Evolutionary conservation across 2,113 vertebrate genomes (phyloP), one percentile per base, ranked within the genome.

Genomic region (Elanus axillaris): DNA sequence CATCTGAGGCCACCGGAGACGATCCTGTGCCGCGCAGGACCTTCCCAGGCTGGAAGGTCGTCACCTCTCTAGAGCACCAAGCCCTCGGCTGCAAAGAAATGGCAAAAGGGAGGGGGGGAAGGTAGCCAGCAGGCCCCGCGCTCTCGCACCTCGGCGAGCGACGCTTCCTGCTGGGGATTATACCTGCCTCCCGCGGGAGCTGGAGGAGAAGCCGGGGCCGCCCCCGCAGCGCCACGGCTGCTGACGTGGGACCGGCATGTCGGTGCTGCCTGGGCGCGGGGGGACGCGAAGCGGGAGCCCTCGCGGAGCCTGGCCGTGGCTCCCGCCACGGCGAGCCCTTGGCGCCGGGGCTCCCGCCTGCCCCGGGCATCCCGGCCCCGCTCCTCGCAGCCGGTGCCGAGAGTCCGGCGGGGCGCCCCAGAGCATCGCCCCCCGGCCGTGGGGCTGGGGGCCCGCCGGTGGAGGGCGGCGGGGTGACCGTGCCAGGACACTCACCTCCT

Each of bases 401-500:
- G 55, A 34, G 38, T 26, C 31, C 45, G 11, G 45, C 25, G 27
- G 32, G n/a, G 27, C 7, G 17, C 77, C 50, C 53, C 75, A 3
- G 13, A 26, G 26, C 32, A 32, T 10, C 23, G n/a, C n/a, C 31
- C 64, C n/a, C n/a, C 23, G 3, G 26, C 71, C 64, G 6, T 3
- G 50, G 34, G 17, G 98, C 98, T 21, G 42, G 96, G 22, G 34
- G 25, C 16, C 50, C 10, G 32, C 40, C 58, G 36, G 34, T 42
- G 34, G 13, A 79, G 50, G 21, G 47, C 42, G 9, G 34, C 25
- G 23, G 19, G 67, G 20, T 9, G 38, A 42, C 69, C 40, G 31
- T 1, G 52, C 43, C 40, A 29, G 56, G 22, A 45, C 79, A 84
- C 94, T 90, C 84, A 95, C 91, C 86, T 94, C 95, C 58, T 91